Conservation (phyloP, 2,888 invertebrate genomes). For the Tyria jacobaeae region DNA sequence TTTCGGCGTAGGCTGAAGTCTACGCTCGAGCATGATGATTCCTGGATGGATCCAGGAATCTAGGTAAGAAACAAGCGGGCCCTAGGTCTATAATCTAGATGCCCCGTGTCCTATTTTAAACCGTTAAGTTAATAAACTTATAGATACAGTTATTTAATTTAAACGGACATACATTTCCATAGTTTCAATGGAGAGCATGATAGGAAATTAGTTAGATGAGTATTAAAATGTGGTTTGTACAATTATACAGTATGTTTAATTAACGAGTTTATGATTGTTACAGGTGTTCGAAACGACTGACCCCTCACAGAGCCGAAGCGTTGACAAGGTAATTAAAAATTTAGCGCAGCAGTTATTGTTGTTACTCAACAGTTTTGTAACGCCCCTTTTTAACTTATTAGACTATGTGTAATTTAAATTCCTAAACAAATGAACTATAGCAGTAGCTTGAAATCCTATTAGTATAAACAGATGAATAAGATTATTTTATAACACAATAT, state of each 20-base stretch:
- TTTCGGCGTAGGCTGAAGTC: no score
- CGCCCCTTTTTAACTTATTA: slow-evolving; percentile 31
- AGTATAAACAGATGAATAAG: no score
- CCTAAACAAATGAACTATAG: neutral
- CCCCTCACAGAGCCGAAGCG: slow-evolving; percentile 53
- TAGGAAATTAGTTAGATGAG: slow-evolving; percentile 21
- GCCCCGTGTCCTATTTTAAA: slow-evolving; percentile 57
- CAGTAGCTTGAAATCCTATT: neutral
- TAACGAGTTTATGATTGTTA: slow-evolving; percentile 56
- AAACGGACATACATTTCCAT: slow-evolving; percentile 24
- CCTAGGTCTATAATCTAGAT: slow-evolving; percentile 59
- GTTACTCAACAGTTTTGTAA: slow-evolving; percentile 44
- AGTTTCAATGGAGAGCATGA: slow-evolving; percentile 20
- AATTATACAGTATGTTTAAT: slow-evolving; percentile 43
- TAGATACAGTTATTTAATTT: slow-evolving; percentile 65
- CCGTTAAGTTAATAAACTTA: slow-evolving; percentile 69
- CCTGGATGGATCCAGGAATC: slow-evolving; percentile 58
- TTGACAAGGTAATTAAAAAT: slow-evolving; percentile 68
- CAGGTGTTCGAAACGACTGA: slow-evolving; percentile 59
- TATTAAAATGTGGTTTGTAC: slow-evolving; percentile 16
- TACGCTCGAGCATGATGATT: no score
- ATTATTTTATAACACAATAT: no score
- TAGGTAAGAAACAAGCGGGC: slow-evolving; percentile 70
- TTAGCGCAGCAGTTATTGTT: slow-evolving; percentile 47
- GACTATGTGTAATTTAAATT: slow-evolving; percentile 7